Percentiles rank a stretch among this genome's conserved stretches.
Conservation (phyloP, 1,140 invertebrate genomes). For the Lasioglossum albipes region DNA sequence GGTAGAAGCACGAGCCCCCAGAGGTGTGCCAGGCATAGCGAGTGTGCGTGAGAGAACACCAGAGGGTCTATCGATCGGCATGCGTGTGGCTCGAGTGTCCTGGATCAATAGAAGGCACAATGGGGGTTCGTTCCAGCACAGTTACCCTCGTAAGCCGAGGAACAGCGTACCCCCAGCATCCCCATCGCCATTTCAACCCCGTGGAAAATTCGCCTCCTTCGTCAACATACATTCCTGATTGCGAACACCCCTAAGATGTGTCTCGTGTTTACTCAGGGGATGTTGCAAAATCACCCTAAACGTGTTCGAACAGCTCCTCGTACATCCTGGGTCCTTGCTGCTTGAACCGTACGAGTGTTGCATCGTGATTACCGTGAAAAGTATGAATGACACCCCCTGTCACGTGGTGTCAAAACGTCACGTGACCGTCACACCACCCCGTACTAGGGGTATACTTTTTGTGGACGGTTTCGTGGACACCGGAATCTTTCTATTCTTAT, state of each 20-base stretch:
- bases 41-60: background rate
- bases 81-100: constrained; percentile 32
- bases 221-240: constrained; percentile 60
- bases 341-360: constrained; percentile 70
- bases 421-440: background rate
- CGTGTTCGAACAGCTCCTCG: constrained; percentile 54
- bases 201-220: constrained; percentile 48
- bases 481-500: too few species aligned
- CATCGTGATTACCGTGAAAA: constrained; percentile 57
- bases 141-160: constrained; percentile 34
- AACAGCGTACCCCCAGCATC: constrained; percentile 48
- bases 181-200: constrained; percentile 45
- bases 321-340: constrained; percentile 71
- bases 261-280: constrained; percentile 45
- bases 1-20: too few species aligned
- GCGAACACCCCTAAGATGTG: constrained; percentile 66
- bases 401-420: constrained; percentile 2
- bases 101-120: constrained; percentile 59
- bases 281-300: constrained; percentile 52
- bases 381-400: constrained; percentile 55
- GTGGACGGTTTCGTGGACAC: too few species aligned
- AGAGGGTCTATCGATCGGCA: constrained; percentile 45
- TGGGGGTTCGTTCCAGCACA: constrained; percentile 48
- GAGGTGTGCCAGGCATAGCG: too few species aligned
- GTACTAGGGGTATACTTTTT: too few species aligned